A percentile compares a stretch with the other conserved stretches of the same genome.
These are phyloP conservation scores for Gallirallus australis DNA, from an alignment of 2,797 vertebrate genomes.

Conservation along the genomic window DNA sequence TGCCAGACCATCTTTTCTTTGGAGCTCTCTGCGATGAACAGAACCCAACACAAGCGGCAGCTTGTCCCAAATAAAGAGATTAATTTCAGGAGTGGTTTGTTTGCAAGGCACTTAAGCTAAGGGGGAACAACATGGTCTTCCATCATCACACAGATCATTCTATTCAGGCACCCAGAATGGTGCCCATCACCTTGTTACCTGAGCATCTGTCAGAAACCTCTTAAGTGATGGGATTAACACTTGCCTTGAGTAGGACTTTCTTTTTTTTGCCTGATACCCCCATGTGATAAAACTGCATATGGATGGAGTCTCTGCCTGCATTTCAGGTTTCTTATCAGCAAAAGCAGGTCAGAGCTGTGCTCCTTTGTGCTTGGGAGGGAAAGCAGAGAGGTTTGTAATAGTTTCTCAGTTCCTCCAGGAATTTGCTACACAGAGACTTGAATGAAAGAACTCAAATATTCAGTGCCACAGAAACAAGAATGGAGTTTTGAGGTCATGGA, in stretches of 20 bases:
- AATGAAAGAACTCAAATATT: not conserved
- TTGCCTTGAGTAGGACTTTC: not conserved
- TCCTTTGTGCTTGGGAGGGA: not conserved
- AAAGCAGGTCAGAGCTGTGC: conserved; percentile 19
- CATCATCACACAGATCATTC: not conserved
- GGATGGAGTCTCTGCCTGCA: not conserved
- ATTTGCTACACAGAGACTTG: not conserved
- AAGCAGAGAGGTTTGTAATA: not conserved
- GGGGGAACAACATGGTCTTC: not conserved
- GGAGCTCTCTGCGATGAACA: not conserved
- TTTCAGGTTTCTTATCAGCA: not conserved
- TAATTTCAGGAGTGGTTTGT: conserved; percentile 23
- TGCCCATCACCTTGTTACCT: conserved; percentile 15
- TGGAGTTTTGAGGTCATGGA: not conserved
- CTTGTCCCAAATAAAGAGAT: conserved; percentile 11
- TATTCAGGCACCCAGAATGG: not conserved
- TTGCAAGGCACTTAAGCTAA: not conserved
- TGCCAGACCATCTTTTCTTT: not conserved
- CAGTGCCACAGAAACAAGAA: not conserved
- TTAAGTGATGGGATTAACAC: not conserved
- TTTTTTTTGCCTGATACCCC: not conserved
- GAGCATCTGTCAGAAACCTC: not conserved
- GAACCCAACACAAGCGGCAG: not conserved
- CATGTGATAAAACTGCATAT: not conserved
- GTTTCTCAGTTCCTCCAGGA: conserved; percentile 12